These are phyloP conservation scores for Puma concolor DNA, from an alignment of 2,113 vertebrate species.

Conservation along the genomic window DNA sequence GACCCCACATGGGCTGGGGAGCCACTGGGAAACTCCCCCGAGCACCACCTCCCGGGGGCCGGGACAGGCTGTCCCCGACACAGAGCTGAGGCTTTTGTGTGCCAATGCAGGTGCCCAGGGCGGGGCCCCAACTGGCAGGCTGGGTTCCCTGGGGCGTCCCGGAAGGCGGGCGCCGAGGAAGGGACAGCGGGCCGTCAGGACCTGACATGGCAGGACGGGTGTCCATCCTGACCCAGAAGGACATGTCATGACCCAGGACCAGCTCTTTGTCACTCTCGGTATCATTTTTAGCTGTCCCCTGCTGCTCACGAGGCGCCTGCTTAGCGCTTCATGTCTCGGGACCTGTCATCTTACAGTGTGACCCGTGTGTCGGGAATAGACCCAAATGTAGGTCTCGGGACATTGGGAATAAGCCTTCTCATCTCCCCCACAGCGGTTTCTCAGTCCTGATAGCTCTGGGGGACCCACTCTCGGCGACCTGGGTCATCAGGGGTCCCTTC, in stretches of 20 bases:
- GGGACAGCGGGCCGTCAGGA: not conserved
- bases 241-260: not conserved
- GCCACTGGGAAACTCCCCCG: not conserved
- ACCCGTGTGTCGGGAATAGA: not conserved
- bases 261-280: fast-evolving
- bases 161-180: fast-evolving
- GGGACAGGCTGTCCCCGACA: not conserved
- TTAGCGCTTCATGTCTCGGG: not conserved
- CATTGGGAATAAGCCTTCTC: not conserved
- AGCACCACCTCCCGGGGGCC: fast-evolving
- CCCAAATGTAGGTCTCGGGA: not conserved
- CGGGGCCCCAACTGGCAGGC: not conserved
- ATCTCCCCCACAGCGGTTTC: fast-evolving
- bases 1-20: not conserved
- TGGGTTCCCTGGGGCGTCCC: not conserved
- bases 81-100: not conserved
- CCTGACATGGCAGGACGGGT: fast-evolving
- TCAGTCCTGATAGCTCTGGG: not conserved
- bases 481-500: not conserved
- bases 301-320: not conserved
- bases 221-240: fast-evolving
- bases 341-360: not conserved
- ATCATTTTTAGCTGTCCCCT: not conserved
- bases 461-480: not conserved
- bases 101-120: fast-evolving